Evolutionary conservation across 2,797 vertebrate species (phyloP).

Genomic region (Myotis myotis): DNA sequence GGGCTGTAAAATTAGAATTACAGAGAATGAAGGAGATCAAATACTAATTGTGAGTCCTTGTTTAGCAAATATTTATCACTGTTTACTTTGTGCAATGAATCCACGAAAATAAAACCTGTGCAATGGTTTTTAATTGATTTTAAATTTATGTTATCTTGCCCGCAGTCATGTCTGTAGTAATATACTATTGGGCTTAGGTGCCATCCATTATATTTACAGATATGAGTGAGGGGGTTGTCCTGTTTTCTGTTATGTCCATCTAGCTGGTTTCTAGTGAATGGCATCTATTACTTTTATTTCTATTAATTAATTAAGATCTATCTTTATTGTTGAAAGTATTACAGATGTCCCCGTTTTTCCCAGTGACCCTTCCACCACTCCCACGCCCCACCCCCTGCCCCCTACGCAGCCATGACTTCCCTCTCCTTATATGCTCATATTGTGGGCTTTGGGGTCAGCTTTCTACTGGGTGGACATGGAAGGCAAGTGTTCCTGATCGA

Average conservation of each 20-base stretch:
- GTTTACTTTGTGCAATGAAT: slow-evolving; percentile 35
- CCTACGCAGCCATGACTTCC: background rate
- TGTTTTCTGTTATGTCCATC: background rate
- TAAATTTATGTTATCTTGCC: background rate
- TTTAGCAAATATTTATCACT: slow-evolving; percentile 53
- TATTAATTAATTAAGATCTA: too few relatives aligned
- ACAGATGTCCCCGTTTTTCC: too few relatives aligned
- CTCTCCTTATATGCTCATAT: background rate
- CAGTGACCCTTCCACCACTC: too few relatives aligned
- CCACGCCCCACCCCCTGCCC: too few relatives aligned
- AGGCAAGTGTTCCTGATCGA: background rate
- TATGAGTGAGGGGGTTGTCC: background rate
- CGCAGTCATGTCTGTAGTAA: background rate
- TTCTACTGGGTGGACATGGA: background rate
- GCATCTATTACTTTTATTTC: background rate
- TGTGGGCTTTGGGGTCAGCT: background rate
- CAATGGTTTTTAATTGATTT: background rate
- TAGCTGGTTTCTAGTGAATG: background rate
- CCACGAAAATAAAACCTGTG: slow-evolving; percentile 46
- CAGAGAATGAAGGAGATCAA: slow-evolving; percentile 27
- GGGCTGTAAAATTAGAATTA: slow-evolving; percentile 52
- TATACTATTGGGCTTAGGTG: background rate
- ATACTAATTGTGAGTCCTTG: slow-evolving; percentile 15
- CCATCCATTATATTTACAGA: background rate
- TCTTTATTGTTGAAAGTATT: too few relatives aligned